These are phyloP conservation scores for Sphaerolaimus hirsutus DNA, from an alignment of 2,888 invertebrate genomes.

Conservation along the genomic window DNA sequence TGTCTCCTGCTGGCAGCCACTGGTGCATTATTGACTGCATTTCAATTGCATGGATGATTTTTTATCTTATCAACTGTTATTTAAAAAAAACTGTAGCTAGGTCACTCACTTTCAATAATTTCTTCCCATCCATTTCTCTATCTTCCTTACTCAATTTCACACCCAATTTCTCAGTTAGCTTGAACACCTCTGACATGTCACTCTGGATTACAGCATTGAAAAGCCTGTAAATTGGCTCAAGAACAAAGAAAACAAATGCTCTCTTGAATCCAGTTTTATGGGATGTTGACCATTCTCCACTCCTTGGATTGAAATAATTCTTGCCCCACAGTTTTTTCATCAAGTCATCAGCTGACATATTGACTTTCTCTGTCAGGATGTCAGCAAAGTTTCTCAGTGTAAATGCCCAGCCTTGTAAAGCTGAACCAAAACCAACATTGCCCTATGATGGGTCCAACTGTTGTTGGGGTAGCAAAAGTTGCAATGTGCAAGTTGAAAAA, in stretches of 20 bases:
- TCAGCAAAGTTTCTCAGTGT: conserved; percentile 10
- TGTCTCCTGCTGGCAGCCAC: conserved; percentile 13
- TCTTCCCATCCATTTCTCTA: conserved; percentile 3
- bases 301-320: conserved; percentile 6
- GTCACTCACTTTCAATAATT: not conserved
- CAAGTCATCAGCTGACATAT: conserved; percentile 3
- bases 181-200: conserved; percentile 4
- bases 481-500: not conserved
- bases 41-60: too few relatives aligned
- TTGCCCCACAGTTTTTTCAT: conserved; percentile 10
- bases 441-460: conserved; percentile 9
- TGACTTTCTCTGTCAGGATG: conserved; percentile 7
- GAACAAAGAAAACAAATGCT: conserved; percentile 27
- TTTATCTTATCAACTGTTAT: too few relatives aligned
- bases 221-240: conserved; percentile 28
- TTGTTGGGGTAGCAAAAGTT: not conserved
- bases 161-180: conserved; percentile 4
- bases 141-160: conserved; percentile 6
- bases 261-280: conserved; percentile 10
- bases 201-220: conserved; percentile 1
- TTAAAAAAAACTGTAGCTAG: not conserved
- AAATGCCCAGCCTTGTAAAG: conserved; percentile 12
- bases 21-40: conserved; percentile 8
- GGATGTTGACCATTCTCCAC: conserved; percentile 8
- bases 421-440: conserved; percentile 11